Conservation (phyloP, 2,797 vertebrate species). For the Echiichthys vipera region DNA sequence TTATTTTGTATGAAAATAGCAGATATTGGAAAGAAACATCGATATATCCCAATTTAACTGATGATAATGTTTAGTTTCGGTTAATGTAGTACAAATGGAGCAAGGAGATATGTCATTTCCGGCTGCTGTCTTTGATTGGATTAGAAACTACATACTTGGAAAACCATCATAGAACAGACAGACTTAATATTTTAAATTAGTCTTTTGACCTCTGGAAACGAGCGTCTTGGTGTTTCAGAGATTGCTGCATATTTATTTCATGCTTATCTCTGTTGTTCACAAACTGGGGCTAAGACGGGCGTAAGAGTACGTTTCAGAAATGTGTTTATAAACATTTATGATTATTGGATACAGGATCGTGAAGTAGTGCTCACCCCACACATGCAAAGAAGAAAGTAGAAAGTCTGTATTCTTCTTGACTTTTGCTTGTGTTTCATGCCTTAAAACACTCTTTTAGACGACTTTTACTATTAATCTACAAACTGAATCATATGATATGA, state of each 20-base stretch:
- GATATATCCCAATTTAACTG: no score
- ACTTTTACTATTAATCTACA: neutral
- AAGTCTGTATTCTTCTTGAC: slow-evolving; percentile 27
- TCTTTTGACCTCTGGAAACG: neutral
- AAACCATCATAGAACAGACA: no score
- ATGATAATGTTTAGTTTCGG: neutral
- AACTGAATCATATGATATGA: no score
- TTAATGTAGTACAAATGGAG: no score
- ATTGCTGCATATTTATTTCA: neutral
- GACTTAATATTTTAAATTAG: neutral
- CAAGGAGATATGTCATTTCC: no score
- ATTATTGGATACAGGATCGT: neutral
- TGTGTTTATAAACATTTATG: neutral
- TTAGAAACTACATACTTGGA: neutral
- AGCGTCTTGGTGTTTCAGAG: neutral
- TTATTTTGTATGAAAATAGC: neutral
- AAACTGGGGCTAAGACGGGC: neutral
- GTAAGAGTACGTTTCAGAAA: neutral
- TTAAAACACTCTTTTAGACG: neutral
- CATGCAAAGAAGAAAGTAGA: slow-evolving; percentile 14
- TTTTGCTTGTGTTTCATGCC: neutral
- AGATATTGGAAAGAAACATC: neutral
- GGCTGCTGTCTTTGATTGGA: neutral
- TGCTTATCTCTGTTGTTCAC: neutral
- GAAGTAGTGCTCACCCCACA: neutral